A percentile compares a stretch with the other conserved stretches of the same genome.
phyloP scores from a whole-genome alignment of 2,888 invertebrate species.

The Eurytoma californica region DNA sequence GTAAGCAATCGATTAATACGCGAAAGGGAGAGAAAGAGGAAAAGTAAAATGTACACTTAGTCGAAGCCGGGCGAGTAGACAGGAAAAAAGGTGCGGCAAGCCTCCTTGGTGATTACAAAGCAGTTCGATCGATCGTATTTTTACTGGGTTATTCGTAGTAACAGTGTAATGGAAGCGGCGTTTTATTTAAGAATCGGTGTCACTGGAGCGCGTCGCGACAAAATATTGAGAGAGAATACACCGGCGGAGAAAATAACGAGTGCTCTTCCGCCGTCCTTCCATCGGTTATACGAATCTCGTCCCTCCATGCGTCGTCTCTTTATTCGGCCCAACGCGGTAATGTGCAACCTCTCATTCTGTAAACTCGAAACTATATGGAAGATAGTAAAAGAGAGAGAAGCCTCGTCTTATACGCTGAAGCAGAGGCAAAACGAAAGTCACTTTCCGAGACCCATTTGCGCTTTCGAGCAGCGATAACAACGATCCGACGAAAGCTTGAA shows the following conservation, averaged over 20 bases:
- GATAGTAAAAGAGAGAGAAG: constrained; percentile 18
- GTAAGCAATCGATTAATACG: constrained; percentile 33
- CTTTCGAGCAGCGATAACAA: background rate
- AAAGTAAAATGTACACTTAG: constrained; percentile 20
- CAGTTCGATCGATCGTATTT: constrained; percentile 61
- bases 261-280: constrained; percentile 39
- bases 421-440: background rate
- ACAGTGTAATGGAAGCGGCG: background rate
- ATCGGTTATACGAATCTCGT: constrained; percentile 50
- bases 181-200: constrained; percentile 18
- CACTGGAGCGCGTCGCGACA: constrained; percentile 19
- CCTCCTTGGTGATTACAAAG: constrained; percentile 61
- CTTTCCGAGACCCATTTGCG: constrained; percentile 1
- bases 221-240: background rate
- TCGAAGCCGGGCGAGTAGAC: background rate
- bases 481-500: background rate
- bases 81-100: constrained; percentile 45
- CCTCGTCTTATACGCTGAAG: constrained; percentile 1
- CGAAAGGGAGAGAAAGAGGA: constrained; percentile 14
- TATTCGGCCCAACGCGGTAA: constrained; percentile 10
- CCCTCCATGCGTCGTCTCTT: constrained; percentile 12
- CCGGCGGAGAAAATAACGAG: background rate
- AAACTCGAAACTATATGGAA: constrained; percentile 18
- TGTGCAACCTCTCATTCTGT: constrained; percentile 17
- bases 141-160: constrained; percentile 28